phyloP scores from a whole-genome alignment of 2,113 vertebrate genomes.

The Chinchilla lanigera region DNA sequence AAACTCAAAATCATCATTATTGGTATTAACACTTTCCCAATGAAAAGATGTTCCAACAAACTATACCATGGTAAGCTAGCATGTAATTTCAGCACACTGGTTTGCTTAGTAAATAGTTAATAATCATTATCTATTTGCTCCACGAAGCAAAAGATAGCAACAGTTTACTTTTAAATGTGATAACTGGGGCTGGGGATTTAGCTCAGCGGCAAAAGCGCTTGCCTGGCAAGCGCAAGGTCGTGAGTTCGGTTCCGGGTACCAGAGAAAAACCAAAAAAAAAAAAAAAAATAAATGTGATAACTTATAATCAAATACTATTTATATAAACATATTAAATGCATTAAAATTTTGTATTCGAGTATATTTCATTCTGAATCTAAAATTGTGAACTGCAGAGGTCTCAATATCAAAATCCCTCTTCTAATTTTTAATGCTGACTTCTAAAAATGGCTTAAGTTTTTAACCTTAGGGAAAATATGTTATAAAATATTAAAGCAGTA shows the following conservation, averaged over 20 bases:
- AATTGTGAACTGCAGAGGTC: background rate
- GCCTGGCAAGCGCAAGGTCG: too few relatives aligned
- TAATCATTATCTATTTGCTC: background rate
- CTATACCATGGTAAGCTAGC: background rate
- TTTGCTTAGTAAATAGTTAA: background rate
- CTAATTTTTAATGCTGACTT: constrained; percentile 6
- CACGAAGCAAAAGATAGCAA: background rate
- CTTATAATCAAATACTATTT: background rate
- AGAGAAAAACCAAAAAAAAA: too few relatives aligned
- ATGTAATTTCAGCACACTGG: background rate
- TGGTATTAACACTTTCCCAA: background rate
- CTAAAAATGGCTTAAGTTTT: background rate
- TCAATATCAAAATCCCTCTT: constrained; percentile 14
- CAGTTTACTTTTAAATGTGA: background rate
- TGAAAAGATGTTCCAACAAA: background rate
- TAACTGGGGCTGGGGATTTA: too few relatives aligned
- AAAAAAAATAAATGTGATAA: background rate
- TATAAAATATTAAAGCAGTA: constrained; percentile 42
- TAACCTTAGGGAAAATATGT: background rate
- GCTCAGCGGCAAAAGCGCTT: too few relatives aligned
- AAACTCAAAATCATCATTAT: background rate
- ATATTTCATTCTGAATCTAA: background rate
- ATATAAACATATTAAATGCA: background rate
- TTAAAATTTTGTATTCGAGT: background rate
- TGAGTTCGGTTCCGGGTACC: too few relatives aligned